These are phyloP conservation scores for Oeneis ivallda DNA, from an alignment of 2,888 invertebrate species.

Conservation along the genomic window DNA sequence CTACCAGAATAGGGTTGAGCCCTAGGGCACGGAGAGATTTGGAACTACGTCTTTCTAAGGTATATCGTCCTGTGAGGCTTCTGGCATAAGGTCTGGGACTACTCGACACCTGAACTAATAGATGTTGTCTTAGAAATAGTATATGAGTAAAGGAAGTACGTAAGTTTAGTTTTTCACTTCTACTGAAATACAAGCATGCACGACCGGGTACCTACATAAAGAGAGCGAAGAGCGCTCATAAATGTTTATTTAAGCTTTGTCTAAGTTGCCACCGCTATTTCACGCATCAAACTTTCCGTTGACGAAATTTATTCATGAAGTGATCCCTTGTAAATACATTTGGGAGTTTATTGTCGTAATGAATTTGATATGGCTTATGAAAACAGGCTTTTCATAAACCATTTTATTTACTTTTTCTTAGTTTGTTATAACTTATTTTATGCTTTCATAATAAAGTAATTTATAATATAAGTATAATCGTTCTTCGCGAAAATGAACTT, in stretches of 20 bases:
- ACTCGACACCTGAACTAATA: no score
- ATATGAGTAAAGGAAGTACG: background rate
- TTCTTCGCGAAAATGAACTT: background rate
- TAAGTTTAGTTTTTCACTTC: background rate
- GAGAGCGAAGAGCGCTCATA: constrained; percentile 29
- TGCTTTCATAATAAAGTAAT: background rate
- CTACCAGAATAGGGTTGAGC: no score
- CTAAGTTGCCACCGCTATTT: constrained; percentile 70
- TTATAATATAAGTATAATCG: background rate
- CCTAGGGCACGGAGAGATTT: no score
- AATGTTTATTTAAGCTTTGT: constrained; percentile 55
- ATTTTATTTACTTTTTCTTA: constrained; percentile 36
- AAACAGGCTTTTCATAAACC: constrained; percentile 57
- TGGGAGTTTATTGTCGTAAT: constrained; percentile 79
- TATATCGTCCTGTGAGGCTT: no score
- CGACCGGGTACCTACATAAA: constrained; percentile 17
- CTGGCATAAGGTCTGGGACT: no score
- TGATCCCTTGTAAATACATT: constrained; percentile 80
- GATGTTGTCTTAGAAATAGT: no score
- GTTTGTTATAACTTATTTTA: constrained; percentile 32
- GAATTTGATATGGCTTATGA: constrained; percentile 78
- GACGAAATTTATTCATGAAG: constrained; percentile 79
- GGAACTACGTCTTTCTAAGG: no score
- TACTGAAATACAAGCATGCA: constrained; percentile 12
- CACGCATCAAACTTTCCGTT: constrained; percentile 76